These are phyloP conservation scores for Oophaga sylvatica DNA, from an alignment of 2,797 vertebrate genomes.

Conservation along the genomic window DNA sequence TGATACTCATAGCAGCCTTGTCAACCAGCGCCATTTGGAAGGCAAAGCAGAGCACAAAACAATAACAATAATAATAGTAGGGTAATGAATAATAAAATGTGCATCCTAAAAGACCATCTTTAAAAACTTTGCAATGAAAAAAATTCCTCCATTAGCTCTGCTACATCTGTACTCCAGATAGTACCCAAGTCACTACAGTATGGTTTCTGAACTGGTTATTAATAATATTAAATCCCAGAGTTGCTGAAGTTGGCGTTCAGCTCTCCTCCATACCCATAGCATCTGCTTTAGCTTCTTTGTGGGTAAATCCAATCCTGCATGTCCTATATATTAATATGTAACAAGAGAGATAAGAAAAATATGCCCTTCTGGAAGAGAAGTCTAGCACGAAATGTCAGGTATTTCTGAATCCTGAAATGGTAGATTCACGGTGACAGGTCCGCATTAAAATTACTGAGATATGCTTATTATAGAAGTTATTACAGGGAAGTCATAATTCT, in stretches of 20 bases:
- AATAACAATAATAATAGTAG: too few relatives aligned
- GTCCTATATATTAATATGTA: slow-evolving; percentile 21
- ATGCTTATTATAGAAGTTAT: slow-evolving; percentile 27
- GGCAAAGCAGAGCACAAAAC: too few relatives aligned
- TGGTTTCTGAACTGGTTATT: not conserved
- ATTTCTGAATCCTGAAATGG: not conserved
- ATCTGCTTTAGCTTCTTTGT: not conserved
- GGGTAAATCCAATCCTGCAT: not conserved
- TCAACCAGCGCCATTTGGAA: too few relatives aligned
- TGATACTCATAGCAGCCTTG: too few relatives aligned
- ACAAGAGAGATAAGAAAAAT: slow-evolving; percentile 21
- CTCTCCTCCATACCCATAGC: not conserved
- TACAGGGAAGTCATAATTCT: slow-evolving; percentile 6
- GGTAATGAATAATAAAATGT: not conserved
- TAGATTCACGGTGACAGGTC: slow-evolving; percentile 21
- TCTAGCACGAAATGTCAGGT: slow-evolving; percentile 23
- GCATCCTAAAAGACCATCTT: not conserved
- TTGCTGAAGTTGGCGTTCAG: not conserved
- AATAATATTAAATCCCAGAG: not conserved
- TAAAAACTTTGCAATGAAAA: not conserved
- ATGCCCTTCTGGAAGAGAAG: not conserved
- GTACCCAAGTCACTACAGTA: not conserved
- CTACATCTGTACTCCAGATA: not conserved
- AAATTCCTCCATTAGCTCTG: not conserved
- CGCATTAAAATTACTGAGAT: slow-evolving; percentile 24